Evolutionary conservation across 92 coral and sea anemone species (phyloP), one percentile per base, ranked within the genome.

Genomic region (Epizoanthus rinbou): DNA sequence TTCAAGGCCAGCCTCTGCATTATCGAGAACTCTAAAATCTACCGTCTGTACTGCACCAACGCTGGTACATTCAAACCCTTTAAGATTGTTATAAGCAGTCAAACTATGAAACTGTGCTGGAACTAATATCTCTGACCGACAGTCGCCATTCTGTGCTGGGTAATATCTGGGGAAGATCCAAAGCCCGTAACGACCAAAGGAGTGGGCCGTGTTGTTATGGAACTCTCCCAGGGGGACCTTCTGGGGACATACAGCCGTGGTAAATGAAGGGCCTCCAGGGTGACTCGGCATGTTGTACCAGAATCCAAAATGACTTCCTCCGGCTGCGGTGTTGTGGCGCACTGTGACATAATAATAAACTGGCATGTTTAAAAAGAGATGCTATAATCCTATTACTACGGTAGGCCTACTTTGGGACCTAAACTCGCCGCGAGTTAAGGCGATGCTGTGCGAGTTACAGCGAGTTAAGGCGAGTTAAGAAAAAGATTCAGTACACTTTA

Each of bases 181-280:
- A n/a, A 95, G 74, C 31, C 98, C 98, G 53, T 95, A 95, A 68
- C 97, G 90, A 68, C 94, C 98, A 87, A 95, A 92, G 4, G 97
- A 92, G 69, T 95, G 98, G 8, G 98, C 98, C 8, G 94, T 92
- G 84, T 95, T 95, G 70, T 95, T 95, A 56, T 85, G 83, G 85
- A 95, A 95, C 82, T 92, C 97, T 25, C 91, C 90, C 73, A 95
- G 86, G 6, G 94, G 97, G 22, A 88, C 81, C 24, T 87, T 85
- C 52, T 90, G 85, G 11, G 98, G 97, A 84, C 98, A 95, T 41
- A 95, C 98, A 6, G 91, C 82, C 28, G 90, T 85, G 9, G 98
- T 90, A 67, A 88, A 95, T 25, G 98, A 95, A 14, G 97, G 98
- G 3, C 98, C 98, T 57, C 95, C 98, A 33, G 98, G 98, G 72